Evolutionary conservation across 2,888 invertebrate genomes (phyloP).

Genomic region (Anarsia innoxiella): DNA sequence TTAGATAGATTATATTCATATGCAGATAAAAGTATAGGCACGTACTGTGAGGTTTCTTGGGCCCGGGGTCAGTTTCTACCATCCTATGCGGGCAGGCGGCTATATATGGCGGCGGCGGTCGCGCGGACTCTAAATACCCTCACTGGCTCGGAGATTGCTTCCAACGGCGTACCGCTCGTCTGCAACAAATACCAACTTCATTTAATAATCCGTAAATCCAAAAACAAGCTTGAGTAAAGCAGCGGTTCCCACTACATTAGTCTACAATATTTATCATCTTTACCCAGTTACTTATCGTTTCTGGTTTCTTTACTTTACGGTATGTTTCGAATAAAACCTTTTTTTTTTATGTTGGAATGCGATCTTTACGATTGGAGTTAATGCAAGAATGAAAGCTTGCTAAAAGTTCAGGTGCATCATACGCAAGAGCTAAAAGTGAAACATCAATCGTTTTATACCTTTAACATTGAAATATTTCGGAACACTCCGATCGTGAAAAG

Average conservation of each 20-base stretch:
- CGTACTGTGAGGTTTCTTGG: slow-evolving; percentile 86
- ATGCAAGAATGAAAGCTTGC: slow-evolving; percentile 12
- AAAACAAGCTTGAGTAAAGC: too few relatives aligned
- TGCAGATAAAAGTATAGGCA: background rate
- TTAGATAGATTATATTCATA: too few relatives aligned
- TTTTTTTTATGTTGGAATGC: too few relatives aligned
- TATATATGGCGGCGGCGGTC: slow-evolving; percentile 46
- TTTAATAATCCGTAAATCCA: too few relatives aligned
- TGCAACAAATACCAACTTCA: slow-evolving; percentile 50
- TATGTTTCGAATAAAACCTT: too few relatives aligned
- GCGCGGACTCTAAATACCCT: slow-evolving; percentile 34
- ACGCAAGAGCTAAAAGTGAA: slow-evolving; percentile 16
- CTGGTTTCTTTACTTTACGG: too few relatives aligned
- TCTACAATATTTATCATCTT: too few relatives aligned
- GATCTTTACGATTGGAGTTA: too few relatives aligned
- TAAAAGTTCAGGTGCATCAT: slow-evolving; percentile 9
- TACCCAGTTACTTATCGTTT: too few relatives aligned
- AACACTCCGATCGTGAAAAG: slow-evolving; percentile 27
- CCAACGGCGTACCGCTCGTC: slow-evolving; percentile 60
- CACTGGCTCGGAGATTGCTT: slow-evolving; percentile 50
- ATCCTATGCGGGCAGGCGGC: slow-evolving; percentile 83
- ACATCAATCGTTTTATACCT: slow-evolving; percentile 34
- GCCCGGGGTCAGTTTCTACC: slow-evolving; percentile 91
- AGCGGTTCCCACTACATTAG: too few relatives aligned
- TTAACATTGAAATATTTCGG: slow-evolving; percentile 34